Evolutionary conservation across 1,140 invertebrate genomes (phyloP).

Genomic region (Ooceraea biroi): DNA sequence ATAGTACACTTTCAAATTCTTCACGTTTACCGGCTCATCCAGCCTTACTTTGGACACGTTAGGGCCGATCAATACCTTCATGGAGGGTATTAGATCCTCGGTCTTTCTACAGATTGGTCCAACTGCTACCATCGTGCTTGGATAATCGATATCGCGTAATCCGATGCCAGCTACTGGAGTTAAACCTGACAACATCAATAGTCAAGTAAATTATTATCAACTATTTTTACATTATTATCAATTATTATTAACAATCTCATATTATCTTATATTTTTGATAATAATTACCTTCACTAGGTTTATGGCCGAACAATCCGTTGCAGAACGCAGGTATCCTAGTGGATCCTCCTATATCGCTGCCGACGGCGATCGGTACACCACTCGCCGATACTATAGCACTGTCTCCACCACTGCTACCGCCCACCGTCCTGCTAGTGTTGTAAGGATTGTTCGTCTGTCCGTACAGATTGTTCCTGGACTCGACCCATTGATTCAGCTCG

Average conservation of each 20-base stretch:
- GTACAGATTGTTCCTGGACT: slow-evolving; percentile 96
- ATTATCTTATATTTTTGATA: slow-evolving; percentile 26
- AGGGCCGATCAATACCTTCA: slow-evolving; percentile 88
- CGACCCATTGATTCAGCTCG: slow-evolving; percentile 95
- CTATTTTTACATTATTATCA: no score
- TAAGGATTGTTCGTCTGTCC: slow-evolving; percentile 98
- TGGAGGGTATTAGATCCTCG: slow-evolving; percentile 91
- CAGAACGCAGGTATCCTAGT: slow-evolving; percentile 97
- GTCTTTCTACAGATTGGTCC: slow-evolving; percentile 94
- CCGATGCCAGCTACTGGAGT: slow-evolving; percentile 87
- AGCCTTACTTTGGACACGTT: slow-evolving; percentile 84
- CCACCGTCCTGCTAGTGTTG: slow-evolving; percentile 92
- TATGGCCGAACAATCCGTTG: slow-evolving; percentile 97
- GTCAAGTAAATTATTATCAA: slow-evolving; percentile 15
- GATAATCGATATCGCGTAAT: slow-evolving; percentile 87
- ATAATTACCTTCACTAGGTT: slow-evolving; percentile 91
- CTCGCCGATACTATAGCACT: slow-evolving; percentile 91
- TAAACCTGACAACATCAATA: slow-evolving; percentile 74
- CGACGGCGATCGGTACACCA: slow-evolving; percentile 94
- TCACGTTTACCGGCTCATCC: slow-evolving; percentile 88
- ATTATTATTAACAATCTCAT: slow-evolving; percentile 17
- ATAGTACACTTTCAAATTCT: slow-evolving; percentile 92
- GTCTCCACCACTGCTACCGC: slow-evolving; percentile 95
- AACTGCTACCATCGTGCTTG: slow-evolving; percentile 88
- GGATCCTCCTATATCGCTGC: slow-evolving; percentile 97